Evolutionary conservation across 2,113 vertebrate genomes (phyloP), one percentile per base, ranked within the genome.

Genomic region (Crotalus viridis): DNA sequence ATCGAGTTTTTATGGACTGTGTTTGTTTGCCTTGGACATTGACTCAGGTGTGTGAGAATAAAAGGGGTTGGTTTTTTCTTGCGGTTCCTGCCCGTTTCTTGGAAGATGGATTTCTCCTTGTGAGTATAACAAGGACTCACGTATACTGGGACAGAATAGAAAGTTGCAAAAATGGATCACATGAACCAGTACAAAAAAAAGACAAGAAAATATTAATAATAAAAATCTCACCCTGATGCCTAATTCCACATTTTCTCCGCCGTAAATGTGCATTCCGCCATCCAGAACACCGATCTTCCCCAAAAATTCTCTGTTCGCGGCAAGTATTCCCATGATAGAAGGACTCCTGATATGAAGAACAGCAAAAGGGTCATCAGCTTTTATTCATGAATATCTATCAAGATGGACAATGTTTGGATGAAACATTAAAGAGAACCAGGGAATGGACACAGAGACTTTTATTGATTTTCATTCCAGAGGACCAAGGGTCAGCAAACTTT

Each of bases 211-310:
- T 48, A 46, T 6, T 48, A 48, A 48, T 46, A 48, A 48, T 6
- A 48, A 48, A 6, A 48, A 13, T 94, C 97, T 97, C 95, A 98
- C 98, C 96, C 98, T 96, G 91, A 98, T 95, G 39, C 98, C 97
- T 22, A 98, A 97, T 92, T 98, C 98, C 94, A 98, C 97, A 9
- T 98, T 98, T 91, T 98, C 98, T 89, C 98, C 98, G 39, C 98
- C 98, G 0, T 97, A 98, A 92, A 98, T 95, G 51, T 98, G 96
- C 98, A 98, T 98, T 21, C 97, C 98, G 55, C 97, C 94, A 22
- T 98, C 98, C 33, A 98, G 93, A 51, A 97, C 95, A 39, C 98
- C 97, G 2, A 98, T 98, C 96, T 98, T 97, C 94, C 95, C 97
- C 95, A 98, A 97, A 96, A 98, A 98, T 89, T 97, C 96, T 94